Evolutionary conservation across 1,140 invertebrate genomes (phyloP).

Genomic region (Ostrea edulis): DNA sequence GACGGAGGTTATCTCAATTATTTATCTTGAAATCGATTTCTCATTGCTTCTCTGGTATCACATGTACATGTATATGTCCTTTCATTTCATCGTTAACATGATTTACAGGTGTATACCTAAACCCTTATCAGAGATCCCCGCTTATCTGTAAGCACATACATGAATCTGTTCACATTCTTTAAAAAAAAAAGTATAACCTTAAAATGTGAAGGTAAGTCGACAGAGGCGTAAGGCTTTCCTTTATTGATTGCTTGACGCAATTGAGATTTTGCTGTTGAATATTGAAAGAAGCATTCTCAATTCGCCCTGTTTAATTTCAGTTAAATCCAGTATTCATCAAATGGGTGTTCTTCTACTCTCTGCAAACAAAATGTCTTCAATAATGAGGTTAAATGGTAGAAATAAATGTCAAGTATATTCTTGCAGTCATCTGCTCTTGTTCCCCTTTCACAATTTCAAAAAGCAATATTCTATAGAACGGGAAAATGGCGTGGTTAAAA

Average conservation of each 20-base stretch:
- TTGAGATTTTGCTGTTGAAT: not conserved
- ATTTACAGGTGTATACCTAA: not conserved
- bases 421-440: not conserved
- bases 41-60: not conserved
- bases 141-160: not conserved
- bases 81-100: not conserved
- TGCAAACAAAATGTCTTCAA: not conserved
- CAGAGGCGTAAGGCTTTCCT: not conserved
- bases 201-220: not conserved
- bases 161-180: not conserved
- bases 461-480: not conserved
- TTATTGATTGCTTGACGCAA: not conserved
- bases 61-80: not conserved
- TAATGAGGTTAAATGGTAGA: not conserved
- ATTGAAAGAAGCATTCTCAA: not conserved
- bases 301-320: not conserved
- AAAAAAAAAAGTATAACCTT: not conserved
- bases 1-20: not conserved
- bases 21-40: constrained; percentile 22
- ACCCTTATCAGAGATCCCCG: not conserved
- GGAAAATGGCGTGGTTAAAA: not conserved
- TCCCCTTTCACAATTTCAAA: not conserved
- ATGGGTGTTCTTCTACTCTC: not conserved
- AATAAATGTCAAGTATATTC: constrained; percentile 22
- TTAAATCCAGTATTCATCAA: constrained; percentile 29